Evolutionary conservation across 2,113 vertebrate species (phyloP), one percentile per base, ranked within the genome.

Genomic region (Sterna hirundo): DNA sequence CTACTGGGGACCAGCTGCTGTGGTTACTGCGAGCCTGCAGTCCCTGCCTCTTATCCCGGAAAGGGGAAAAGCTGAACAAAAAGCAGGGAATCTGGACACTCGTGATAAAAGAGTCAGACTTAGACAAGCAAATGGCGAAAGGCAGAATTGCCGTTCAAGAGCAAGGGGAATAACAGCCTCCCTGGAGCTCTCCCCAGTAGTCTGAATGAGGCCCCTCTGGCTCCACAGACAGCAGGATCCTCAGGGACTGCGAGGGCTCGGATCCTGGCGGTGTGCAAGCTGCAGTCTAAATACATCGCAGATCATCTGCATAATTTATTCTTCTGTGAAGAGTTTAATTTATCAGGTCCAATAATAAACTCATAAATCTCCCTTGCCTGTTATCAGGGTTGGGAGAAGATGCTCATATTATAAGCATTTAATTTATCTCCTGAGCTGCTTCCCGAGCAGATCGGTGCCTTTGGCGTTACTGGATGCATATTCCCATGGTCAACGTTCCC

Each of bases 221-320:
- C 69, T 91, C n/a, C 21, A 14, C 54, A 58, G 64, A 20, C 88
- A 60, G 76, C 85, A 61, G 85, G 74, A 44, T 83, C 72, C 86
- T 51, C 5, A 3, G 94, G 82, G 92, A 92, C 49, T 9, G 38
- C 11, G 55, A 85, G 70, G 83, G 68, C 58, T 40, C 2, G 51
- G 46, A 71, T 88, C 64, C 46, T 49, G 57, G 78, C 3, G 1
- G 44, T 42, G 46, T 70, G 83, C 68, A 25, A 26, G 91, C 74
- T 86, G 58, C 77, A 62, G 36, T 44, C 91, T 80, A 80, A 89
- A 83, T 79, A 72, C 85, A 83, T 92, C 9, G 1, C 52, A 23
- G 64, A 89, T 84, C 51, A 84, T 97, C 80, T 97, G 80, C 93
- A 94, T 95, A 95, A 96, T 95, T 96, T 89, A 95, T 96, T 86